Base-by-base conservation (phyloP, 2,797 vertebrate species). In the Sibirionetta formosa region DNA sequence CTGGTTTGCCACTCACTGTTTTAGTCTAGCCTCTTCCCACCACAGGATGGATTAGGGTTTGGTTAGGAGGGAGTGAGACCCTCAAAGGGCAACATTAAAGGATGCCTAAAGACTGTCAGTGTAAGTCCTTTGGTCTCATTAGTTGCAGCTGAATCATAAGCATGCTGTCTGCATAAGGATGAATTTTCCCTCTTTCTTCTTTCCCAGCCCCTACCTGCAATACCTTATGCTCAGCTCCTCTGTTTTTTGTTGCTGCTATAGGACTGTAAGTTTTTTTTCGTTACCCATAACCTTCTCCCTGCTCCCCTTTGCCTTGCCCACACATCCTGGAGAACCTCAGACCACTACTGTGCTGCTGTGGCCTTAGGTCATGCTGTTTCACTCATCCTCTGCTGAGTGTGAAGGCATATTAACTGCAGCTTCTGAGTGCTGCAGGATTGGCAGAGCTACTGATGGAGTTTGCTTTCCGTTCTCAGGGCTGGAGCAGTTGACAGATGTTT, bases 401-500 rank as follows among this genome's bases (percentile, higher is more conserved):
- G 5, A 72, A 91, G 75, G 91, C 68, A 40, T 65, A 73, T 70
- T 73, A 84, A 70, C 24, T 7, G 3, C 70, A 81, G 63, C 66
- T 91, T 82, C 66, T 0, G 0, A 51, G 68, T 79, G 68, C 82
- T 50, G 70, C 68, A 83, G 78, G 53, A 72, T 8, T n/a, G 53
- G 90, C 93, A 91, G 68, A 82, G 78, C 66, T 96, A 15, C 90
- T 50, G 72, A 63, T 1, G 3, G 68, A 61, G 66, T 36, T 61
- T 58, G 42, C 44, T 90, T 92, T 87, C 73, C 71, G 76, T 75
- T 91, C 50, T 87, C 3, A 0, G 50, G 63, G 79, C 86, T 88
- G 95, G 76, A 81, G 61, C 8, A 3, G 44, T 61, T 94, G 87
- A 89, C 93, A 92, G 84, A 88, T 95, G 81, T 95, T 95, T 40